phyloP scores from a whole-genome alignment of 2,113 vertebrate species.

The Pterocles orientalis region DNA sequence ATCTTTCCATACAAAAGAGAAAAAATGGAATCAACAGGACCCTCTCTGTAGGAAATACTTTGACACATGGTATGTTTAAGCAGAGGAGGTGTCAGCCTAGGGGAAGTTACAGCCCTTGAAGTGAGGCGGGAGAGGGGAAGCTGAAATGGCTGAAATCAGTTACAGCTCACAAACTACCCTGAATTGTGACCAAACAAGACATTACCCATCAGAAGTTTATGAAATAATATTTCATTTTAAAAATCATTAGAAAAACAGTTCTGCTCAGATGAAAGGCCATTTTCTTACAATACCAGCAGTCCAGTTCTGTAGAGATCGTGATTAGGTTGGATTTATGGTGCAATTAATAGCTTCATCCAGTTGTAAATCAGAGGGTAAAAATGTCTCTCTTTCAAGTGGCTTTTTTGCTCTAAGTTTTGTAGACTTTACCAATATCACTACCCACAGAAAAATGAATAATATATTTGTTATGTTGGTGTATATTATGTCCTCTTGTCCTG shows the following conservation, averaged over 20 bases:
- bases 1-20: neutral
- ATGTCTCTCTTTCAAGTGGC: neutral
- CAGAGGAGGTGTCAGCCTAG: neutral
- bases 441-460: neutral
- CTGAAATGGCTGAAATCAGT: neutral
- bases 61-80: neutral
- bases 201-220: neutral
- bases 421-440: neutral
- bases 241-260: neutral
- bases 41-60: neutral
- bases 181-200: neutral
- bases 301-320: neutral
- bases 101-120: neutral
- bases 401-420: neutral
- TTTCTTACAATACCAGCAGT: neutral
- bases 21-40: neutral
- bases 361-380: constrained; percentile 11
- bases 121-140: neutral
- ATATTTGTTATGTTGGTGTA: neutral
- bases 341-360: neutral
- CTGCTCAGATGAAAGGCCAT: neutral
- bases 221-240: neutral
- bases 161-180: neutral
- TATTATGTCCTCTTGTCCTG: neutral
- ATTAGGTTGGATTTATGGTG: constrained; percentile 9